These are phyloP conservation scores for Axea sp. DNA, from an alignment of 2,888 invertebrate genomes.

Conservation along the genomic window DNA sequence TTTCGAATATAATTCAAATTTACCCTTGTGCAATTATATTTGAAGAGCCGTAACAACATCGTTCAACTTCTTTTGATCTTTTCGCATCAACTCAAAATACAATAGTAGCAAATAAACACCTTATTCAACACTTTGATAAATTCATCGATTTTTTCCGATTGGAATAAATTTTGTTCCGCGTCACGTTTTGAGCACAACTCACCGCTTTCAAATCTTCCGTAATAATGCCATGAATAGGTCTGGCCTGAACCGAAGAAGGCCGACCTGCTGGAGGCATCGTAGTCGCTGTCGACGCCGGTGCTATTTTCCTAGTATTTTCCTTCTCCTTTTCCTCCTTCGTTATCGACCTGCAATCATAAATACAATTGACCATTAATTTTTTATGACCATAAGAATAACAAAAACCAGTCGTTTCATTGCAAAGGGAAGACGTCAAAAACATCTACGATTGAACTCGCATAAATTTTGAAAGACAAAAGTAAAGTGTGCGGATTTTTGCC, in stretches of 20 bases:
- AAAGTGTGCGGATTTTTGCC: conserved; percentile 11
- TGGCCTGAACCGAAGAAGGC: conserved; percentile 76
- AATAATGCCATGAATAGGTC: conserved; percentile 73
- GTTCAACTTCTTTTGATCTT: conserved; percentile 1
- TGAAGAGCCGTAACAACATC: neutral
- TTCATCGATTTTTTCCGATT: too few species aligned
- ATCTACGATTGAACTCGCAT: conserved; percentile 63
- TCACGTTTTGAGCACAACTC: conserved; percentile 32
- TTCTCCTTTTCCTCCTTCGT: conserved; percentile 93
- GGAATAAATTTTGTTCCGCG: conserved; percentile 2
- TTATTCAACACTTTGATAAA: too few species aligned
- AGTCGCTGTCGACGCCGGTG: conserved; percentile 66
- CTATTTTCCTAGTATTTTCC: conserved; percentile 88
- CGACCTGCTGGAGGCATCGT: conserved; percentile 75
- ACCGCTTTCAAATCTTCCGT: conserved; percentile 75
- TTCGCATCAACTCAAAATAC: too few species aligned
- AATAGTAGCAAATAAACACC: too few species aligned
- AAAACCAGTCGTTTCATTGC: conserved; percentile 4
- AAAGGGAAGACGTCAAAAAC: conserved; percentile 59
- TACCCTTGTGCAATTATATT: too few species aligned
- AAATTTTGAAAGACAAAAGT: conserved; percentile 35
- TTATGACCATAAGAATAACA: neutral
- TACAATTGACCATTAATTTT: conserved; percentile 16
- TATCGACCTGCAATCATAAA: conserved; percentile 82
- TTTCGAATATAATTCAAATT: too few species aligned